Conservation (phyloP, 2,113 vertebrate species). For the Oxyruncus cristatus region DNA sequence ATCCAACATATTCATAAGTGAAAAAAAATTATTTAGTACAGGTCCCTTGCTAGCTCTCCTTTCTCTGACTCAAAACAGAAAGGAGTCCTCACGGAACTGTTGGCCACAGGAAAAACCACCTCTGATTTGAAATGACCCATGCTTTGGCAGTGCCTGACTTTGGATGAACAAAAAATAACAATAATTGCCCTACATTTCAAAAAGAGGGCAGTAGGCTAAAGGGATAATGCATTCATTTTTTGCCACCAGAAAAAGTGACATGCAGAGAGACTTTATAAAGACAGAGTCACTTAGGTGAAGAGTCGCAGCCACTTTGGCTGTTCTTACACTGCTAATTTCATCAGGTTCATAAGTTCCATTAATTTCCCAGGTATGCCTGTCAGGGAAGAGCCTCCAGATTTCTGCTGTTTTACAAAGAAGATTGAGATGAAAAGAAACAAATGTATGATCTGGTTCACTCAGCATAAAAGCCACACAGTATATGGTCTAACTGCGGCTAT, state of each 20-base stretch:
- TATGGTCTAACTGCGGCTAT: background rate
- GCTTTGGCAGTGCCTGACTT: background rate
- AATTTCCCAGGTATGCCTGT: conserved; percentile 40
- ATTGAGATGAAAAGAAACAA: conserved; percentile 26
- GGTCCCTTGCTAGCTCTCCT: background rate
- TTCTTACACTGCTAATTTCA: conserved; percentile 58
- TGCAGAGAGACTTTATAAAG: background rate
- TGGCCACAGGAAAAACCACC: background rate
- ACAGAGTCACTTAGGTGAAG: background rate
- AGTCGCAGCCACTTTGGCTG: conserved; percentile 34
- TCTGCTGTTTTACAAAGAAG: conserved; percentile 23
- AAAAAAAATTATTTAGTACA: conserved; percentile 3
- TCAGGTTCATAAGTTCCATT: conserved; percentile 30
- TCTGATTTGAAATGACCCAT: conserved; percentile 6
- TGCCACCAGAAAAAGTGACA: conserved; percentile 2
- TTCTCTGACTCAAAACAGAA: background rate
- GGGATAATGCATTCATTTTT: conserved; percentile 28
- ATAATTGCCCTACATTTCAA: conserved; percentile 16
- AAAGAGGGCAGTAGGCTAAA: conserved; percentile 33
- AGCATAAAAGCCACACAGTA: background rate
- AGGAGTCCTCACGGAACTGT: background rate
- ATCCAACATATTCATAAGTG: background rate
- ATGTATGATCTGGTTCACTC: background rate
- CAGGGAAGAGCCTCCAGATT: conserved; percentile 35
- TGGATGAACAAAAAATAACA: background rate